phyloP scores from a whole-genome alignment of 2,113 vertebrate genomes.

The Serinus canaria region DNA sequence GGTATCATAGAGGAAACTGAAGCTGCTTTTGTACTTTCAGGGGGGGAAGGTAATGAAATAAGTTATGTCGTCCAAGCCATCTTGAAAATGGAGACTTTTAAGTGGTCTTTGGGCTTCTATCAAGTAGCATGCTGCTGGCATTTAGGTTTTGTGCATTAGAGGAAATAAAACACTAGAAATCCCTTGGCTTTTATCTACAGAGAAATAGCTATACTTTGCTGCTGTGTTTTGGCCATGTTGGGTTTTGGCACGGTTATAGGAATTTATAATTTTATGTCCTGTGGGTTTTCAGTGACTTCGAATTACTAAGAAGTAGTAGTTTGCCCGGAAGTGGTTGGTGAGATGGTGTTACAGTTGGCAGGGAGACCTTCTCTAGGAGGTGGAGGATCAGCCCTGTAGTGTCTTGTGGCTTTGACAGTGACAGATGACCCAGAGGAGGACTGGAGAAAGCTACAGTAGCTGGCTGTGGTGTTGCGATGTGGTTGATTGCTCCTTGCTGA shows the following conservation, averaged over 20 bases:
- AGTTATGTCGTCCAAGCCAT: background rate
- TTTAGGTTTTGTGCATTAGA: conserved; percentile 11
- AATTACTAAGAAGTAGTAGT: background rate
- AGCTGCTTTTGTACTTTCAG: conserved; percentile 4
- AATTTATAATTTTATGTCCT: background rate
- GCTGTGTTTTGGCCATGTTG: background rate
- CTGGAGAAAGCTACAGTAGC: background rate
- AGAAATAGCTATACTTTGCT: background rate
- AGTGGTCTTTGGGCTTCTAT: conserved; percentile 1
- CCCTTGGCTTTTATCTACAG: background rate
- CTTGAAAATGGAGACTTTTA: conserved; percentile 4
- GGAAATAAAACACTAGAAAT: background rate
- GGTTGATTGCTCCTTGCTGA: background rate
- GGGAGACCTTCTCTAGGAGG: background rate
- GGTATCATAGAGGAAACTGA: background rate
- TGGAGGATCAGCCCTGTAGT: background rate
- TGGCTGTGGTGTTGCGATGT: background rate
- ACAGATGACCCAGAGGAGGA: background rate
- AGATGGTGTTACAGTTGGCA: background rate
- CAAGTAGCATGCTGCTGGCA: background rate
- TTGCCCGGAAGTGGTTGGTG: background rate
- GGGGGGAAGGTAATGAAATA: background rate
- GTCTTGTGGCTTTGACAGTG: background rate
- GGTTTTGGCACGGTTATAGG: background rate
- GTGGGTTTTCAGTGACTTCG: conserved; percentile 25